Evolutionary conservation across 2,797 vertebrate genomes (phyloP), one percentile per base, ranked within the genome.

Genomic region (Bovichtus variegatus): DNA sequence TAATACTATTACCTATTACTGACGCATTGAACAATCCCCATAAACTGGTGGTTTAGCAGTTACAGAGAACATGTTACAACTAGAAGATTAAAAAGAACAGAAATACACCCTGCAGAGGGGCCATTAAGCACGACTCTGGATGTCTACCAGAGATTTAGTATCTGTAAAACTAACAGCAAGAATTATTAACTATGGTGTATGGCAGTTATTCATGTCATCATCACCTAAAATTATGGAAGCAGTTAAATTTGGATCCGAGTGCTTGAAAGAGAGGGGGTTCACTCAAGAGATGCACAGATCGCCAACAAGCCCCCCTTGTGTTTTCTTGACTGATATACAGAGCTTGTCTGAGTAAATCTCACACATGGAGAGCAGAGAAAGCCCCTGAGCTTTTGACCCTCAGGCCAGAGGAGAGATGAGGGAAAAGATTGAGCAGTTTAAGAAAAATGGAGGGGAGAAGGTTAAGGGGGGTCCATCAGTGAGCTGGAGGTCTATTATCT

Each of bases 401-500:
- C 11, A 18, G 64, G 67, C 54, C 55, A 55, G 18, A 31, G 16
- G 10, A 47, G 23, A 36, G n/a, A 10, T 9, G 11, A 38, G 25
- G 47, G 27, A 41, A 43, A 59, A 66, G 27, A 40, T 47, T 57
- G 54, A 36, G 44, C 15, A 3, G 5, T 38, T 38, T 16, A 21
- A 55, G 31, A 63, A 76, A 71, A 75, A 66, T 57, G 12, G 49
- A 62, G 62, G 54, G 29, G 38, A 49, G 6, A 62, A 66, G 23
- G 66, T 76, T 61, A 67, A 74, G 18, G 73, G 59, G 29, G 41
- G 38, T 63, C 61, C 59, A 57, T 50, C 49, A 63, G 53, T 36
- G 62, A 84, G 38, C n/a, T 46, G 34, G 53, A 47, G 23, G 72
- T 78, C 73, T 71, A 76, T 79, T 69, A 63, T 81, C 76, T 63